These are phyloP conservation scores for Procapra przewalskii DNA, from an alignment of 2,113 vertebrate genomes.

Conservation along the genomic window DNA sequence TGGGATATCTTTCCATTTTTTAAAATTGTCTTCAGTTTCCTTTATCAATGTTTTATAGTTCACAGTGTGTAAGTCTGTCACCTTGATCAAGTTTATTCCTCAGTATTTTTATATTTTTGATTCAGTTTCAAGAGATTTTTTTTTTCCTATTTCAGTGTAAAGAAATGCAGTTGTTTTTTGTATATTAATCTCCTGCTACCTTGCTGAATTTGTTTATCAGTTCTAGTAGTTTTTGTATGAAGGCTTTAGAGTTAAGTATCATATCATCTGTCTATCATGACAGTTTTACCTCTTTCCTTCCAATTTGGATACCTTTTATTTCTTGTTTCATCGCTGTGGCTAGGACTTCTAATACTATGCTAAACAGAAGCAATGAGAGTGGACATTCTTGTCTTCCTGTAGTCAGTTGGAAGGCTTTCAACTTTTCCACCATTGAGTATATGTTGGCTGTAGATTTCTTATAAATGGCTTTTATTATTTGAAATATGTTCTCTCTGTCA, in stretches of 20 bases:
- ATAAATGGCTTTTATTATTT: not conserved
- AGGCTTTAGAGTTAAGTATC: not conserved
- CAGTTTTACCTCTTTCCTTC: not conserved
- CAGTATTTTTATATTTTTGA: not conserved
- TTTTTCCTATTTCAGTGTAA: not conserved
- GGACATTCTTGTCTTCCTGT: not conserved
- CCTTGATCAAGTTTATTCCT: not conserved
- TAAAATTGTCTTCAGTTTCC: not conserved
- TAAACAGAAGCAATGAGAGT: not conserved
- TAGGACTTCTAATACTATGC: not conserved
- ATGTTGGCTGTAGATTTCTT: not conserved
- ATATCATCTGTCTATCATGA: not conserved
- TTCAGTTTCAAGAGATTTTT: not conserved
- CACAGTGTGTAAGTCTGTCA: not conserved
- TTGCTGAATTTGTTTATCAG: not conserved
- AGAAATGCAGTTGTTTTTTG: not conserved
- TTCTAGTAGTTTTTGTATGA: not conserved
- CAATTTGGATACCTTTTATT: not conserved
- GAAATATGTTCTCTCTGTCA: not conserved
- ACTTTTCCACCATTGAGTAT: not conserved
- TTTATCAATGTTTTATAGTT: not conserved
- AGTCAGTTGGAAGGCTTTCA: not conserved
- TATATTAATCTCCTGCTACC: not conserved
- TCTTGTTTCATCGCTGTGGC: not conserved
- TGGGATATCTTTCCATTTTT: not conserved